Percentiles rank a stretch among this genome's conserved stretches.
These are phyloP conservation scores for Apamea monoglypha DNA, from an alignment of 2,888 invertebrate species.

Conservation along the genomic window DNA sequence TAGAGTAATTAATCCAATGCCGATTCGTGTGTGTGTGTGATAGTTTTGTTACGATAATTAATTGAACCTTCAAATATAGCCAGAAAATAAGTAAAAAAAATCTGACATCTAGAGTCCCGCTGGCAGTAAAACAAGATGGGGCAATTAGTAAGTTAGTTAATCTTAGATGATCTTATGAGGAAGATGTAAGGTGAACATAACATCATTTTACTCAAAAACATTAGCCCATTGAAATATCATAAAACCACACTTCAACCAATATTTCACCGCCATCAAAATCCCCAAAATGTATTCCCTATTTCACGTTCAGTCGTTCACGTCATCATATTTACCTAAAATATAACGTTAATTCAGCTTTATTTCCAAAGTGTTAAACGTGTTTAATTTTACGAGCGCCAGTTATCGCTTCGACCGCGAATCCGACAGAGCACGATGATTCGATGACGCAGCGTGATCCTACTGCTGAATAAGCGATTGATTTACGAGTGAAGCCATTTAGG, in stretches of 20 bases:
- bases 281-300: conserved; percentile 30
- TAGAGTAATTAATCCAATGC: conserved; percentile 28
- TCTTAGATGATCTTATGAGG: neutral
- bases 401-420: conserved; percentile 59
- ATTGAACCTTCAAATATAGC: neutral
- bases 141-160: neutral
- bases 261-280: conserved; percentile 21
- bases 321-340: conserved; percentile 60
- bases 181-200: neutral
- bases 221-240: conserved; percentile 7
- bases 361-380: conserved; percentile 60
- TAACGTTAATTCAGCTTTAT: conserved; percentile 61
- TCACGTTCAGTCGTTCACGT: conserved; percentile 43
- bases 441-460: conserved; percentile 71
- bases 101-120: neutral
- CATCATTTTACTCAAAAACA: neutral
- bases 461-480: conserved; percentile 76
- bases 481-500: conserved; percentile 66
- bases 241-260: neutral
- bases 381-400: conserved; percentile 61
- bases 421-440: conserved; percentile 69
- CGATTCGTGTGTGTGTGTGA: neutral
- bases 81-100: neutral
- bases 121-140: neutral
- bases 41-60: neutral